Evolutionary conservation across 1,140 invertebrate genomes (phyloP), one percentile per base, ranked within the genome.

Genomic region (Ceratina japonica): DNA sequence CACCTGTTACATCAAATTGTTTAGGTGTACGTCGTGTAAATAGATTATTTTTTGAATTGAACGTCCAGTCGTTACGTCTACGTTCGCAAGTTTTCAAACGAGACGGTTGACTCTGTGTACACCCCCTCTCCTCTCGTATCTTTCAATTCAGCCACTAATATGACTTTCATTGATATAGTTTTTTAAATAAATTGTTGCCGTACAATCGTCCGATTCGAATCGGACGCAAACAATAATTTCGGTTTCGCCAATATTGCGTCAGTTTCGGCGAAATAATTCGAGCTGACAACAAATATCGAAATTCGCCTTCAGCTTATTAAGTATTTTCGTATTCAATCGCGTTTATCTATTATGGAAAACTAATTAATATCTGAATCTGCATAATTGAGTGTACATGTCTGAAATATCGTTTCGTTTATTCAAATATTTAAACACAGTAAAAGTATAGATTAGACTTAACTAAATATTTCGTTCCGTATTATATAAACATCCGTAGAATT

Each of bases 1-100:
- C 0, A 0, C 24, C 2, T 49, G 10, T 54, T 10, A 5, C 54
- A 27, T 2, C 56, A 24, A 56, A 73, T 16, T 16, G 16, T 18
- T 13, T 52, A 22, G 16, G 44, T 59, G 69, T 12, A 13, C 10
- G 0, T 12, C 3, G 10, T 16, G 22, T 15, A 31, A 58, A 56
- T 62, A 15, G 0, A 76, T 76, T 73, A 76, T 73, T 84, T 84
- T 84, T 84, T 27, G 44, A 84, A 84, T 72, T 70, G 31, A 79
- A 74, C 20, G 31, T 66, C 59, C 20, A 54, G n/a, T 61, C 52
- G 71, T 74, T 66, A 59, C 70, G 22, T 63, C 8, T 74, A 82
- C 64, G 64, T 59, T 82, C 63, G 31, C 62, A 64, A 78, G 75
- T 83, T 85, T 85, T 85, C 81, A 85, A 85, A 85, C 77, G 59